Evolutionary conservation across 2,888 invertebrate species (phyloP), one percentile per base, ranked within the genome.

Genomic region (Ennomos erosarius): DNA sequence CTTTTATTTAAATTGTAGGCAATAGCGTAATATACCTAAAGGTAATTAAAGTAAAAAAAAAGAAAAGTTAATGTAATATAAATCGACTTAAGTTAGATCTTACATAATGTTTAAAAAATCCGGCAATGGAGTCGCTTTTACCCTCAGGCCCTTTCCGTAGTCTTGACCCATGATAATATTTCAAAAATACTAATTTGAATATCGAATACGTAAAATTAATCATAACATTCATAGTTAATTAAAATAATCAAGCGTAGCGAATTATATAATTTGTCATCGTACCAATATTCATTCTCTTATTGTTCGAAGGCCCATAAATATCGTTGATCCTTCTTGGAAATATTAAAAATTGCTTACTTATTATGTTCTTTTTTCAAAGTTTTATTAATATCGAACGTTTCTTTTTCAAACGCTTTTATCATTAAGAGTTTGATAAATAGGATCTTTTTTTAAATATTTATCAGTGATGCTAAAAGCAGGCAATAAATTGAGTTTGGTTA

Each of bases 261-360:
- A 90, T 90, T 85, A 81, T 79, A 81, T 74, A 88, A 90, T 90
- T 90, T 90, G 90, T 90, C 91, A 89, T 87, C 80, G 76, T 58
- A 55, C 73, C 69, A 13, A 11, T 71, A 73, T 68, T 67, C 73
- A 70, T 72, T 69, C 68, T 67, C 67, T 70, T 73, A 77, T 84
- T 85, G 81, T 87, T 78, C 74, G 65, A 64, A 67, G 59, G 49
- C 48, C 65, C 79, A 82, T 88, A 87, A 88, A 86, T 87, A 80
- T 84, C 76, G 65, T 65, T 69, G 75, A 73, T 70, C 83, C 87
- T 90, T 90, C 88, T 84, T 63, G 77, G 88, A 88, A 90, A 67
- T 68, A 75, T 67, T 61, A 62, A 66, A 74, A 75, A 74, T 26
- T 26, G 6, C 26, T 26, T 26, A 73, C 38, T 70, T 55, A 16